Percentiles rank a stretch among this genome's conserved stretches.
phyloP scores from a whole-genome alignment of 2,888 invertebrate species.

The Julus scandinavius region DNA sequence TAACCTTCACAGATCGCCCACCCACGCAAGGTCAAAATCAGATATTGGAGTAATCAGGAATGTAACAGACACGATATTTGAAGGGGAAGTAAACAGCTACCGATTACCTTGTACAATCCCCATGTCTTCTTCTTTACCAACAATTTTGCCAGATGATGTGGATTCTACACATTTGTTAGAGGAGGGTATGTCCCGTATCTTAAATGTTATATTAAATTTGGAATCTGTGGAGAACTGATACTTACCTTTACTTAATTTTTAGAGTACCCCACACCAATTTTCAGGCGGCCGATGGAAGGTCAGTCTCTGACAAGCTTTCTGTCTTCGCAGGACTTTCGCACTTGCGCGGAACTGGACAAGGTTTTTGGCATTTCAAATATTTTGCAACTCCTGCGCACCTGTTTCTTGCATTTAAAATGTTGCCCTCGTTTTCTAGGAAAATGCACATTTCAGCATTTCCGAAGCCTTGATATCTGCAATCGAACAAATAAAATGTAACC shows the following conservation, averaged over 20 bases:
- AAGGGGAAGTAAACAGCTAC: conserved; percentile 17
- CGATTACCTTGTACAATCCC: not conserved
- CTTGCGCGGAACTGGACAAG: conserved; percentile 79
- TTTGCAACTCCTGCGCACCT: not conserved
- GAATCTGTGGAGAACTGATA: not conserved
- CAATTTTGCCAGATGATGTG: not conserved
- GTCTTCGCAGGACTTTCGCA: conserved; percentile 76
- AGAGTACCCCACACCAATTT: conserved; percentile 61
- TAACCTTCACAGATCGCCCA: conserved; percentile 22
- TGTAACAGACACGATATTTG: not conserved
- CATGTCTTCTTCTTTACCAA: conserved; percentile 54
- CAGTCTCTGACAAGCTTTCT: conserved; percentile 80
- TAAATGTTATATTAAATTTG: not conserved
- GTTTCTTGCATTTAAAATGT: not conserved
- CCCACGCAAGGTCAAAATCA: conserved; percentile 31
- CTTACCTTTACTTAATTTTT: not conserved
- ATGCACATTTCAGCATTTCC: conserved; percentile 85
- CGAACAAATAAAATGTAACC: conserved; percentile 73
- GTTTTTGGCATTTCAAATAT: conserved; percentile 59
- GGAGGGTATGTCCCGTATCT: not conserved
- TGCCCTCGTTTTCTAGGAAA: conserved; percentile 71
- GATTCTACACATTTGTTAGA: not conserved
- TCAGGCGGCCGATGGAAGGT: conserved; percentile 74
- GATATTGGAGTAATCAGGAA: conserved; percentile 44
- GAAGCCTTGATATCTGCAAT: conserved; percentile 86